Evolutionary conservation across 1,140 invertebrate species (phyloP), one percentile per base, ranked within the genome.

Genomic region (Drosophila takahashii): DNA sequence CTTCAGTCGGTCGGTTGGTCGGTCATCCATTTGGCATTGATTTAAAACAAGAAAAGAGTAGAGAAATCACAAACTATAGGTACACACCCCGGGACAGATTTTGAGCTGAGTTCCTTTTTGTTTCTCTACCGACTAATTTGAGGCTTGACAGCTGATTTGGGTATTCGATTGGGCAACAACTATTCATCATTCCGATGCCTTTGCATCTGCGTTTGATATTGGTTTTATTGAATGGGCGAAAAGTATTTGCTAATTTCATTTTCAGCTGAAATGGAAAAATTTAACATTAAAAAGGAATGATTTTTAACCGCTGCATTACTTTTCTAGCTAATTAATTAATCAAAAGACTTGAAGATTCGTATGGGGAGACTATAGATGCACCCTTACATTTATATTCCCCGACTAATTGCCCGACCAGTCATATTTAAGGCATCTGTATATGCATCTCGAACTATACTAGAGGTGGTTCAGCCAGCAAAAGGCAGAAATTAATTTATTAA

Each of bases 401-500:
- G 10, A 29, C 44, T 66, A 69, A 69, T 69, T 69, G 66, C 41
- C 48, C 64, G 56, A 77, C 71, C 78, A 74, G 58, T 86, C 73
- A 77, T 44, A 44, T 50, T 18, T 16, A 18, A 54, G 18, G 13
- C 42, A 66, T 41, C n/a, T n/a, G n/a, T n/a, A 53, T 45, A 15
- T 37, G 15, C 8, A 52, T 9, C 41, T 65, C 7, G 44, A 47
- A 54, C 26, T 56, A 69, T 69, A 69, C 42, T 60, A 39, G 67
- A 60, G 44, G 66, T 72, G 60, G 57, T 71, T 53, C 79, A 62
- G 52, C 13, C 32, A 48, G 48, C 10, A 67, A 71, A 77, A 60
- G n/a, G 58, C 50, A 65, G 71, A 70, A 81, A 81, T 71, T 86
- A 81, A 87, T 87, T 86, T 86, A 87, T 86, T 81, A 87, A 86